Percentiles rank a stretch among this genome's conserved stretches.
These are phyloP conservation scores for Coelopa frigida DNA, from an alignment of 1,140 invertebrate species.

Conservation along the genomic window DNA sequence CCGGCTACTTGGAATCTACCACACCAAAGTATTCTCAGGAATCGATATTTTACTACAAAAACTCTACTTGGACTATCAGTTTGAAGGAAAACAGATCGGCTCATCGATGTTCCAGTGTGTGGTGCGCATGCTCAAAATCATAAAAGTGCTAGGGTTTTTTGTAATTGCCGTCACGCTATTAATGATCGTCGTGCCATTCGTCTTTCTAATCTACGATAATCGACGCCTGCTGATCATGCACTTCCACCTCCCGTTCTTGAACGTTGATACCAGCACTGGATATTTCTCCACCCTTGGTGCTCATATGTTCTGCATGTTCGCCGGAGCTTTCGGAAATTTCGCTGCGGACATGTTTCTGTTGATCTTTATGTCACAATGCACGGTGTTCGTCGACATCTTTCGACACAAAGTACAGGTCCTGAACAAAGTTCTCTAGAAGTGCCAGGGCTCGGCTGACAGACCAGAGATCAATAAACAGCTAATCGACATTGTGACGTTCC, in stretches of 20 bases:
- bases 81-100: constrained; percentile 6
- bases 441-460: too few species aligned
- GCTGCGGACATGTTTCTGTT: constrained; percentile 20
- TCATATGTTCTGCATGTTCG: constrained; percentile 1
- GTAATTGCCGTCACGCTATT: constrained; percentile 5
- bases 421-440: too few species aligned
- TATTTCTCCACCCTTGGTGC: constrained; percentile 10
- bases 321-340: constrained; percentile 19
- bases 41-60: not conserved
- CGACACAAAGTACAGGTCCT: constrained; percentile 14
- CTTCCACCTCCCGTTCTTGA: constrained; percentile 20
- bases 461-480: too few species aligned
- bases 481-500: constrained; percentile 18
- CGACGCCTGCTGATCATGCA: constrained; percentile 13
- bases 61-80: constrained; percentile 15
- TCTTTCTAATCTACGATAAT: not conserved
- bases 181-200: constrained; percentile 4
- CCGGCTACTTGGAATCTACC: constrained; percentile 8
- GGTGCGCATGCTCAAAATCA: not conserved
- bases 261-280: constrained; percentile 13
- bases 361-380: constrained; percentile 15
- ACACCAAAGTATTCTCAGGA: not conserved
- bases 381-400: constrained; percentile 18
- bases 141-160: constrained; percentile 6
- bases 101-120: constrained; percentile 8